Base-by-base conservation (phyloP, 2,113 vertebrate genomes). In the rabbit (Oryctolagus cuniculus) region DNA sequence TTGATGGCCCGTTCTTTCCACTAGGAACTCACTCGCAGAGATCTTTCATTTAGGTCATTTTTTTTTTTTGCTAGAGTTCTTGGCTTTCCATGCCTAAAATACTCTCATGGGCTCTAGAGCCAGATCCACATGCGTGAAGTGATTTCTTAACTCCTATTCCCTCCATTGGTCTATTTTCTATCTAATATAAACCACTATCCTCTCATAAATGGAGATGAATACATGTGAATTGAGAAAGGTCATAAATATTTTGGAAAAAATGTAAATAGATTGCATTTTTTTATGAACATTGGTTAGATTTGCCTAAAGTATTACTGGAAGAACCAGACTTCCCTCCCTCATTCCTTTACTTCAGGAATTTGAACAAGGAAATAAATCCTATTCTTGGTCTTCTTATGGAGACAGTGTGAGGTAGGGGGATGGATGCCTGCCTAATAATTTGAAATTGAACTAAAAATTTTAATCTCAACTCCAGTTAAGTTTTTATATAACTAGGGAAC, bases 211-310 rank as follows among this genome's bases (percentile, higher is more conserved):
- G 75, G 34, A 95, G 58, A 90, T 64, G 5, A 81, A 78, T 94
- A n/a, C 44, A 80, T 31, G 12, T 73, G 22, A 63, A 70, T 69
- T 69, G 31, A 91, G 38, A 95, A 91, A 87, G 75, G 12, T 83
- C 63, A 89, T 79, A 89, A 96, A 72, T 73, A 91, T 96, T 91
- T 89, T 83, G 66, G 11, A 74, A 44, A 88, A 94, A 83, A 87
- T 72, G 12, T 78, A 85, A 94, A 80, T 92, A 87, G 53, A 87
- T 78, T 86, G 4, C 80, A 13, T 88, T 93, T 75, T 89, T 95
- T 89, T 44, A 44, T 89, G 89, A 93, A 89, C 34, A 79, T 24
- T 93, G 70, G n/a, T 77, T 79, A 74, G 70, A 55, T 6, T 78
- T 86, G 34, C 53, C 83, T 84, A 88, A 86, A 84, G 66, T 67